Percentiles rank a stretch among this genome's conserved stretches.
These are phyloP conservation scores for Oryzias dopingdopingensis DNA, from an alignment of 2,797 vertebrate species.

Conservation along the genomic window DNA sequence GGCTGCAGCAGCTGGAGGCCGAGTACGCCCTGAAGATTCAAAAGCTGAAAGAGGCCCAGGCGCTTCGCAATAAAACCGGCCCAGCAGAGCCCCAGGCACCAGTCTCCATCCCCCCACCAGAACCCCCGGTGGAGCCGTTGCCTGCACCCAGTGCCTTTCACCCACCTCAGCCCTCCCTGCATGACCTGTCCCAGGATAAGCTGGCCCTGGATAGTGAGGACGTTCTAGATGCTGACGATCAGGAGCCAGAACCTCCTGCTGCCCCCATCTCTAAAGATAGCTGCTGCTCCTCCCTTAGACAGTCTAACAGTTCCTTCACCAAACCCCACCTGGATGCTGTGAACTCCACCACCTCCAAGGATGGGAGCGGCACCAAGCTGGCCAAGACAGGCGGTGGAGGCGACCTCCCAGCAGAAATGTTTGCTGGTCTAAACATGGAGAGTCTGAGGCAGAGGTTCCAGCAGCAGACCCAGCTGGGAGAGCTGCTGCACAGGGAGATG, in stretches of 20 bases:
- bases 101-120: slow-evolving; percentile 61
- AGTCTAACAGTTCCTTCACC: slow-evolving; percentile 86
- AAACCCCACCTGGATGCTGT: slow-evolving; percentile 90
- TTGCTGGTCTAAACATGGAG: slow-evolving; percentile 86
- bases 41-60: slow-evolving; percentile 91
- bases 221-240: slow-evolving; percentile 79
- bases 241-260: slow-evolving; percentile 49
- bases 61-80: slow-evolving; percentile 77
- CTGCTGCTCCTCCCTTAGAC: slow-evolving; percentile 86
- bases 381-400: slow-evolving; percentile 32
- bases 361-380: slow-evolving; percentile 37
- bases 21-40: slow-evolving; percentile 97
- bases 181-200: slow-evolving; percentile 97
- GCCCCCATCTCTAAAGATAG: slow-evolving; percentile 30
- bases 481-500: slow-evolving; percentile 80
- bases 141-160: slow-evolving; percentile 69
- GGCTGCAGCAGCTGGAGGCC: slow-evolving; percentile 90
- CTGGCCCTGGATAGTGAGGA: slow-evolving; percentile 88
- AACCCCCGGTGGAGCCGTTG: slow-evolving; percentile 63
- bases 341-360: slow-evolving; percentile 76
- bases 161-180: slow-evolving; percentile 90
- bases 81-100: slow-evolving; percentile 22
- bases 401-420: slow-evolving; percentile 76
- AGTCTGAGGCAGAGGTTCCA: slow-evolving; percentile 81
- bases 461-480: slow-evolving; percentile 78